These are phyloP conservation scores for Malurus melanocephalus DNA, from an alignment of 2,113 vertebrate genomes.

Conservation along the genomic window DNA sequence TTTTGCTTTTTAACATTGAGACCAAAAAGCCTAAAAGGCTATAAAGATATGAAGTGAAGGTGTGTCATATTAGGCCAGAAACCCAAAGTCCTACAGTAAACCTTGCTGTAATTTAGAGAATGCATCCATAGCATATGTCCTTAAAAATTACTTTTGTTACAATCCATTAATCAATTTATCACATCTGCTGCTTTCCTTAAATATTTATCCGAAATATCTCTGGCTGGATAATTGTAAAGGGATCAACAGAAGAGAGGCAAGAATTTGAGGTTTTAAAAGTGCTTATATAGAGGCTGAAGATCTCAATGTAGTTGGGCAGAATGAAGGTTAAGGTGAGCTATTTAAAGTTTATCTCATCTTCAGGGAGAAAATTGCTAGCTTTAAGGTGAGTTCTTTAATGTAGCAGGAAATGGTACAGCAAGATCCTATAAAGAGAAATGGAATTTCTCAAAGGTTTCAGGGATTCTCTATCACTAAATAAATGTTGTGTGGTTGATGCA, in stretches of 20 bases:
- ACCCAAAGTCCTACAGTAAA: not conserved
- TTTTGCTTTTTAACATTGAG: not conserved
- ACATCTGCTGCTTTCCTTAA: not conserved
- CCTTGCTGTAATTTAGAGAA: not conserved
- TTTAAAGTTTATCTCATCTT: not conserved
- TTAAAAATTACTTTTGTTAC: not conserved
- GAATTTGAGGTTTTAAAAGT: not conserved
- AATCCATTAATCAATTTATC: not conserved
- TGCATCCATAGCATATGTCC: not conserved
- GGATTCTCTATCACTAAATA: conserved; percentile 1
- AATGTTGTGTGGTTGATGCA: not conserved
- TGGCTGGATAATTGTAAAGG: not conserved
- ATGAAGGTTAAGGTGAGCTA: not conserved
- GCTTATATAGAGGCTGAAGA: not conserved
- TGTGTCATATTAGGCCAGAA: not conserved
- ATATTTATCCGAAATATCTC: not conserved
- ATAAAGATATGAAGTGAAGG: not conserved
- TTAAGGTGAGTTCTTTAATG: not conserved
- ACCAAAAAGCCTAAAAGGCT: not conserved
- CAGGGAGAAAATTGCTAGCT: not conserved
- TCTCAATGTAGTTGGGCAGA: not conserved
- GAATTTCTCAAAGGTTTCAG: not conserved
- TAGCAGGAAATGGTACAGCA: not conserved
- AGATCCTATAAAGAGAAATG: not conserved
- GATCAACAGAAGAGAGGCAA: not conserved